These are phyloP conservation scores for Pollachius pollachius DNA, from an alignment of 2,113 vertebrate genomes.

Conservation along the genomic window DNA sequence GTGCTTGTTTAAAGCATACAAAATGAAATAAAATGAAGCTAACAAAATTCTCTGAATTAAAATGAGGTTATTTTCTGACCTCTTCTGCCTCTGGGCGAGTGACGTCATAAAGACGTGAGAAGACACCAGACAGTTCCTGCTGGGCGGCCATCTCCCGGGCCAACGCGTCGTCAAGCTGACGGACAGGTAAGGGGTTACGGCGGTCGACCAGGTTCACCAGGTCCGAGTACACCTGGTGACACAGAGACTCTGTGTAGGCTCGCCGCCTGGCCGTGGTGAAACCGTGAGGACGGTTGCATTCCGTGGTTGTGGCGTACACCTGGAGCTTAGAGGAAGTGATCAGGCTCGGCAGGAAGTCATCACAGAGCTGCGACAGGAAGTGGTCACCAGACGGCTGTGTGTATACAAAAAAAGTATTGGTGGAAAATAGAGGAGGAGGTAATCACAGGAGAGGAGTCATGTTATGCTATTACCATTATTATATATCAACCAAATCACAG, in stretches of 20 bases:
- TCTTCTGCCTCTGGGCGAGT: slow-evolving; percentile 52
- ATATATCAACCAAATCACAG: no score
- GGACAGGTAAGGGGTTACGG: background rate
- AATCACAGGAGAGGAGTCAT: background rate
- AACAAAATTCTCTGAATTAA: no score
- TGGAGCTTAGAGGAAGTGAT: slow-evolving; percentile 53
- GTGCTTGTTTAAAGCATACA: no score
- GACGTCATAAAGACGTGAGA: slow-evolving; percentile 64
- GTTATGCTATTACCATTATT: no score
- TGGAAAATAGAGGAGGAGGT: background rate
- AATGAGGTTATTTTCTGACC: slow-evolving; percentile 31
- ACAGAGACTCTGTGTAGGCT: slow-evolving; percentile 60
- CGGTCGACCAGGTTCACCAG: slow-evolving; percentile 56
- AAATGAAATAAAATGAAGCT: no score
- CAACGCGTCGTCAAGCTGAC: slow-evolving; percentile 22
- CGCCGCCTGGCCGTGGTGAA: slow-evolving; percentile 62
- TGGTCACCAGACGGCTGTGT: slow-evolving; percentile 17
- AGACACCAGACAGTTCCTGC: slow-evolving; percentile 55
- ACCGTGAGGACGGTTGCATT: slow-evolving; percentile 55
- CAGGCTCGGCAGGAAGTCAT: slow-evolving; percentile 66
- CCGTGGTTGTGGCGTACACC: slow-evolving; percentile 65
- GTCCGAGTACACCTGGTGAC: slow-evolving; percentile 70
- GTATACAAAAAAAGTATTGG: background rate
- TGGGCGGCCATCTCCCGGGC: slow-evolving; percentile 56
- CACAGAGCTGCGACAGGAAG: slow-evolving; percentile 63